These are phyloP conservation scores for Sebastes glaucus DNA, from an alignment of 2,797 vertebrate genomes.

Conservation along the genomic window DNA sequence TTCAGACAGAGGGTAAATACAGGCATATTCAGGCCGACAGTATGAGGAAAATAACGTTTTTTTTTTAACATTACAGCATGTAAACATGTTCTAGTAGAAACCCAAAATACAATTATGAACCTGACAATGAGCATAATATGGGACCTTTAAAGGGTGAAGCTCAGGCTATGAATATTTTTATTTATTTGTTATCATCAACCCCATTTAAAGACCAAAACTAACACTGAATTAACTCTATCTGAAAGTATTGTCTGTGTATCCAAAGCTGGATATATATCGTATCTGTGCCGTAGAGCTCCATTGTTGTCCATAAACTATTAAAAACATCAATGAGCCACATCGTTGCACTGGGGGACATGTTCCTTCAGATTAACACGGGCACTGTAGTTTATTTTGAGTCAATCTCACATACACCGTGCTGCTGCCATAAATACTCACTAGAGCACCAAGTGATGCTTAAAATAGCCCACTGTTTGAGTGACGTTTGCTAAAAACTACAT, in stretches of 20 bases:
- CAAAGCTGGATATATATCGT: background rate
- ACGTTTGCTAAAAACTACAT: background rate
- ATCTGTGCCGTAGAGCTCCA: background rate
- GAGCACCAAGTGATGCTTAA: background rate
- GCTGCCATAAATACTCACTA: constrained; percentile 14
- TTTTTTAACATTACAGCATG: too few species aligned
- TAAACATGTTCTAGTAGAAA: too few species aligned
- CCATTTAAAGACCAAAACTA: background rate
- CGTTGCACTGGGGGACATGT: background rate
- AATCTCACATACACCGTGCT: background rate
- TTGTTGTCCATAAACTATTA: background rate
- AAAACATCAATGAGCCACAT: background rate
- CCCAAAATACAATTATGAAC: too few species aligned
- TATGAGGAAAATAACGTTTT: too few species aligned
- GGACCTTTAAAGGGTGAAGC: background rate
- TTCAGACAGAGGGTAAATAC: too few species aligned
- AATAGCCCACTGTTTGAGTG: background rate
- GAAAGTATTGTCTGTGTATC: background rate
- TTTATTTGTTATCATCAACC: background rate
- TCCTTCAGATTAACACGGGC: background rate
- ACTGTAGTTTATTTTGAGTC: constrained; percentile 22
- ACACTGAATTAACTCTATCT: too few species aligned
- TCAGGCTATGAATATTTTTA: background rate
- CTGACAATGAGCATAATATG: too few species aligned
- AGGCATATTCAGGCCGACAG: too few species aligned